These are phyloP conservation scores for Dicerorhinus sumatrensis DNA, from an alignment of 2,113 vertebrate species.

Conservation along the genomic window DNA sequence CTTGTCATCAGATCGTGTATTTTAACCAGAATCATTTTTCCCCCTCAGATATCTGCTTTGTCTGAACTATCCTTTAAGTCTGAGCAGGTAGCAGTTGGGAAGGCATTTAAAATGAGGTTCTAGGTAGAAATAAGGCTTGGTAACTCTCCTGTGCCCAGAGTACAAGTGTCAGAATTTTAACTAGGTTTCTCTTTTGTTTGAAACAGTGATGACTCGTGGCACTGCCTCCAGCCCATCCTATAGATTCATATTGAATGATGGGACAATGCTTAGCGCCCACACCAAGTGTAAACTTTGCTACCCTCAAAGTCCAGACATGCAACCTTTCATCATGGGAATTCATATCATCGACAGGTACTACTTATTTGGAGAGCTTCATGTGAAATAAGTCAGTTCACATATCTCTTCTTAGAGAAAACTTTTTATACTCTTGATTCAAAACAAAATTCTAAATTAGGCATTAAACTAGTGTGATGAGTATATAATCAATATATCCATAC, in stretches of 20 bases:
- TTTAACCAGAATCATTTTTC: conserved; percentile 26
- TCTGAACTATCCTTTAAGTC: conserved; percentile 54
- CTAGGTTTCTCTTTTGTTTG: conserved; percentile 84
- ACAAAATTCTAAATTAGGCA: conserved; percentile 45
- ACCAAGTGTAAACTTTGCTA: conserved; percentile 98
- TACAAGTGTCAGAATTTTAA: conserved; percentile 80
- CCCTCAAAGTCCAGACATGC: conserved; percentile 94
- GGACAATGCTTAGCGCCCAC: conserved; percentile 95
- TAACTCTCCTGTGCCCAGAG: conserved; percentile 70
- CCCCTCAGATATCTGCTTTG: not conserved
- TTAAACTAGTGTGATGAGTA: conserved; percentile 51
- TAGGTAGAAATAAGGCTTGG: conserved; percentile 61
- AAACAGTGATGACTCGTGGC: conserved; percentile 96
- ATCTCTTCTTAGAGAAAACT: conserved; percentile 57
- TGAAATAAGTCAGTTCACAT: conserved; percentile 74
- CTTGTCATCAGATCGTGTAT: conserved; percentile 15
- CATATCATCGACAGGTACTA: conserved; percentile 97
- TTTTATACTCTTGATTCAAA: conserved; percentile 67
- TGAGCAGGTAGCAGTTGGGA: conserved; percentile 32
- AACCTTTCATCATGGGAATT: conserved; percentile 98
- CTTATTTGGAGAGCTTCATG: conserved; percentile 74
- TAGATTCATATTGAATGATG: conserved; percentile 95
- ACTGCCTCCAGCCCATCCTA: conserved; percentile 97
- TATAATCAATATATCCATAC: conserved; percentile 18
- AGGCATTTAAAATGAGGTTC: conserved; percentile 41